Percentiles rank a stretch among this genome's conserved stretches.
These are phyloP conservation scores for Oryctolagus cuniculus DNA, from an alignment of 2,113 vertebrate genomes.

Conservation along the genomic window mOryCun1.1 NC_091445.1:24015001-24015500, in stretches of 20 bases:
- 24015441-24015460: not conserved
- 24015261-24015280: not conserved
- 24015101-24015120: not conserved
- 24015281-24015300: not conserved
- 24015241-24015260: not conserved
- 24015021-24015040: not conserved
- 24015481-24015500: not conserved
- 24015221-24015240: not conserved
- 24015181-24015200: not conserved
- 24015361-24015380: conserved; percentile 8
- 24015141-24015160: not conserved
- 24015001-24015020: not conserved
- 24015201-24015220: not conserved
- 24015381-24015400: conserved; percentile 42
- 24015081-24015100: not conserved
- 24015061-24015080: not conserved
- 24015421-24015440: not conserved
- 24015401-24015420: conserved; percentile 34
- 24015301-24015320: not conserved
- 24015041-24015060: not conserved
- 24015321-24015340: not conserved
- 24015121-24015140: not conserved
- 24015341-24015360: not conserved
- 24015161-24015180: not conserved
- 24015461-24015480: not conserved